phyloP scores from a whole-genome alignment of 2,888 invertebrate species.

The Chromoteleia sp. region DNA sequence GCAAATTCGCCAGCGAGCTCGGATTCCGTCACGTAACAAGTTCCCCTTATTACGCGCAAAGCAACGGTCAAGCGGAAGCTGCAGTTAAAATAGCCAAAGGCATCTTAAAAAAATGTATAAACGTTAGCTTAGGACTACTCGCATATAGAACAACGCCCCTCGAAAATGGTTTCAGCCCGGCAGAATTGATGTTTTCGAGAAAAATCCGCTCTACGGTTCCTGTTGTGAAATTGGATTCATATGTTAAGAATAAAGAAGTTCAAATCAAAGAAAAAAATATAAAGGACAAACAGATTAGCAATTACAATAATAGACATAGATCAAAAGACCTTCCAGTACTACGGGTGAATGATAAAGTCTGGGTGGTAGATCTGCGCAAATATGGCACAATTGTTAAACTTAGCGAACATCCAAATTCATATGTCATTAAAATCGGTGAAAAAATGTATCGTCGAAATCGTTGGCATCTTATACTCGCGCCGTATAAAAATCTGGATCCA shows the following conservation, averaged over 20 bases:
- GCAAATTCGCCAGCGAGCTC: background rate
- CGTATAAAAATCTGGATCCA: background rate
- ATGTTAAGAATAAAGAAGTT: constrained; percentile 22
- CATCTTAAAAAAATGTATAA: constrained; percentile 16
- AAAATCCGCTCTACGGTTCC: constrained; percentile 19
- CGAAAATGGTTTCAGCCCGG: constrained; percentile 37
- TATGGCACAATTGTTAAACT: background rate
- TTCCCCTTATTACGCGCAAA: constrained; percentile 24
- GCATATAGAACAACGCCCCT: constrained; percentile 31
- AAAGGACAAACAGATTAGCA: constrained; percentile 50
- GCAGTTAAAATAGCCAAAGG: constrained; percentile 8
- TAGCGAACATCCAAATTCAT: background rate
- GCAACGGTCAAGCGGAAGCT: constrained; percentile 14
- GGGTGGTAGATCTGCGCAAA: constrained; percentile 51
- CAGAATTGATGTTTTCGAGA: constrained; percentile 39
- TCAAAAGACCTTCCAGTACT: constrained; percentile 55
- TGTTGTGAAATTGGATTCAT: constrained; percentile 10
- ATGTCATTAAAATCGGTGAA: background rate
- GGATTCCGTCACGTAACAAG: constrained; percentile 24
- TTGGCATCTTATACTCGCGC: background rate
- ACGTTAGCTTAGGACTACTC: constrained; percentile 19
- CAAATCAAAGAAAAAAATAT: constrained; percentile 51
- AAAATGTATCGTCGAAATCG: background rate
- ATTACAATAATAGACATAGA: constrained; percentile 67
- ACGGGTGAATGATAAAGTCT: constrained; percentile 66